Percentiles rank a stretch among this genome's conserved stretches.
phyloP scores from a whole-genome alignment of 2,797 vertebrate species.

The Phrynocephalus guinanensis region DNA sequence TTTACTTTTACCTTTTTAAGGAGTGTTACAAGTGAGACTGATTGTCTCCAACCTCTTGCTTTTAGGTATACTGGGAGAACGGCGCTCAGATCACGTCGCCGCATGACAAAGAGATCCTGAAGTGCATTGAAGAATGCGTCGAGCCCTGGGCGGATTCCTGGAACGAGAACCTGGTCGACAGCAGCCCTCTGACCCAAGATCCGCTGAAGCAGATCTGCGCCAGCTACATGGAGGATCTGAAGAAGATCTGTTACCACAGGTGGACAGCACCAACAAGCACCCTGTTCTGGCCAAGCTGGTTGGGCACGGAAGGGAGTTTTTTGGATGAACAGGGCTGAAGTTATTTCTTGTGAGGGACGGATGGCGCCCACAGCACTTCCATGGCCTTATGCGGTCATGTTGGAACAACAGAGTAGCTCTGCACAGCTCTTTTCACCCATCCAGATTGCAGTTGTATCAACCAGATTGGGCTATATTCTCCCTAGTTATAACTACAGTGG shows the following conservation, averaged over 20 bases:
- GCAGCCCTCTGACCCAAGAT: slow-evolving; percentile 83
- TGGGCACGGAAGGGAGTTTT: neutral
- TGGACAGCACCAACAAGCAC: slow-evolving; percentile 55
- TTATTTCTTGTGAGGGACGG: too few relatives aligned
- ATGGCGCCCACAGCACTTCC: too few relatives aligned
- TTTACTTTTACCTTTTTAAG: too few relatives aligned
- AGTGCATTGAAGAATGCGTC: slow-evolving; percentile 87
- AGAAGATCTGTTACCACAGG: slow-evolving; percentile 90
- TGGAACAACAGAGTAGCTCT: too few relatives aligned
- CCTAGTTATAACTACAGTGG: too few relatives aligned
- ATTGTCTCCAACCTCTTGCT: neutral
- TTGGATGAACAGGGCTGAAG: neutral
- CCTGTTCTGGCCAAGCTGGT: neutral
- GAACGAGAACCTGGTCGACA: slow-evolving; percentile 86
- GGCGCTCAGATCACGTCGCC: slow-evolving; percentile 93
- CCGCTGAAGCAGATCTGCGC: slow-evolving; percentile 85
- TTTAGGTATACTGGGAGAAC: slow-evolving; percentile 94
- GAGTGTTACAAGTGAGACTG: too few relatives aligned
- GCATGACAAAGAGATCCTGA: slow-evolving; percentile 91
- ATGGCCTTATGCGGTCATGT: too few relatives aligned
- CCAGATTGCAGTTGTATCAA: too few relatives aligned
- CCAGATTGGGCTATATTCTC: too few relatives aligned
- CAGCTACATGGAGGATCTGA: slow-evolving; percentile 90
- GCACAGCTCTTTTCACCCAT: too few relatives aligned
- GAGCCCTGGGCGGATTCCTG: slow-evolving; percentile 93